These are phyloP conservation scores for Arctopsyche grandis DNA, from an alignment of 1,140 invertebrate species.

Conservation along the genomic window DNA sequence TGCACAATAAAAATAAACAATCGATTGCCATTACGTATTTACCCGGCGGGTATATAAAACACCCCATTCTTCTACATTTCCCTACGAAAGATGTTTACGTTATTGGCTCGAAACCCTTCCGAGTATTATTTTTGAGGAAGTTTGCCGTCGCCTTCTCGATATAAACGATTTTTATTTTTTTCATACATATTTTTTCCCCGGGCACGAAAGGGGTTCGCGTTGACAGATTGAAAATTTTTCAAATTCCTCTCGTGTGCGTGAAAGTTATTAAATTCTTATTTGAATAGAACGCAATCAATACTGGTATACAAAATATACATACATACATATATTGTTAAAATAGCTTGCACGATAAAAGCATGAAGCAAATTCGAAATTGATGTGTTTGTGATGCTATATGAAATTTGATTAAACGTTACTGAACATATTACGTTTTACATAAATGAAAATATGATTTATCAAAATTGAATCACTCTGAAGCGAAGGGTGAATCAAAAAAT, in stretches of 20 bases:
- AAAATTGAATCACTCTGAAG: too few species aligned
- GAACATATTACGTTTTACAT: too few species aligned
- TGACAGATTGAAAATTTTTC: conserved; percentile 11
- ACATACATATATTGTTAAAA: too few species aligned
- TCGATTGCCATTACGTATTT: conserved; percentile 5
- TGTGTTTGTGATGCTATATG: too few species aligned
- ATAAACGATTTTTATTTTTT: neutral
- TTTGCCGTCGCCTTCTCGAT: neutral
- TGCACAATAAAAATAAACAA: neutral
- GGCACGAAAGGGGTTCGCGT: neutral
- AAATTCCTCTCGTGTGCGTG: neutral
- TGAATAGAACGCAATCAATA: neutral
- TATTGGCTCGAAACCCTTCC: conserved; percentile 1
- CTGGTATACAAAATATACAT: too few species aligned
- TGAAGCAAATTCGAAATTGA: too few species aligned
- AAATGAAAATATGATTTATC: too few species aligned
- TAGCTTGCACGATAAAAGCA: too few species aligned
- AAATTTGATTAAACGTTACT: too few species aligned
- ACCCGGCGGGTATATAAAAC: neutral
- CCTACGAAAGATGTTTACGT: conserved; percentile 3
- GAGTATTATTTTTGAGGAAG: conserved; percentile 14
- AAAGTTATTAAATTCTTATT: conserved; percentile 24
- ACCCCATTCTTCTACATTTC: neutral
- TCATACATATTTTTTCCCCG: neutral
- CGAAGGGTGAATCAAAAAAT: too few species aligned